Evolutionary conservation across 2,797 vertebrate species (phyloP).

Genomic region (Protosalanx chinensis): DNA sequence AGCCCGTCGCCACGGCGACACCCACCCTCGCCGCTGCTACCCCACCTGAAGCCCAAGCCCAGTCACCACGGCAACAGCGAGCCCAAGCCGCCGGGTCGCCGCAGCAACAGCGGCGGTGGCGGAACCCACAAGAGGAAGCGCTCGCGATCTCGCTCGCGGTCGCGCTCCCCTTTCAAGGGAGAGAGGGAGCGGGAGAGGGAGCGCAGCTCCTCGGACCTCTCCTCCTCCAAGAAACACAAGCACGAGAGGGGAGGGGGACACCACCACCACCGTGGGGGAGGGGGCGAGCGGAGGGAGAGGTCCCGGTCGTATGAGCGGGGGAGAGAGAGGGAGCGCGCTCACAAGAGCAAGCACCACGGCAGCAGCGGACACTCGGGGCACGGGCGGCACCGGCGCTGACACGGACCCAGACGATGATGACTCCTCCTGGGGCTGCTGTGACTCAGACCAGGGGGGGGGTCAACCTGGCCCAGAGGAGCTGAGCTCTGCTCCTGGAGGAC

Average conservation of each 20-base stretch:
- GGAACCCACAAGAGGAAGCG: slow-evolving; percentile 91
- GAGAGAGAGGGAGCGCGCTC: slow-evolving; percentile 67
- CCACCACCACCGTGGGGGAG: slow-evolving; percentile 69
- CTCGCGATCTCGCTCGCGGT: slow-evolving; percentile 79
- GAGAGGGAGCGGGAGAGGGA: slow-evolving; percentile 74
- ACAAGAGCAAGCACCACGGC: slow-evolving; percentile 94
- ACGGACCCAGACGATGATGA: neutral
- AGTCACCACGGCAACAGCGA: slow-evolving; percentile 82
- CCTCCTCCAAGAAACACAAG: slow-evolving; percentile 91
- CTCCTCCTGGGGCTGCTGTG: neutral
- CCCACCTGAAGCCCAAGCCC: slow-evolving; percentile 85
- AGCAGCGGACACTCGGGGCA: slow-evolving; percentile 86
- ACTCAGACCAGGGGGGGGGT: neutral
- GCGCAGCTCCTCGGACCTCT: slow-evolving; percentile 79
- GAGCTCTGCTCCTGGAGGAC: neutral
- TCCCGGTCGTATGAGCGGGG: slow-evolving; percentile 88
- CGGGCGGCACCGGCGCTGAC: slow-evolving; percentile 84
- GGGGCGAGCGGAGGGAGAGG: slow-evolving; percentile 80
- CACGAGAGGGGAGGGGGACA: slow-evolving; percentile 80
- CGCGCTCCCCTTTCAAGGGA: slow-evolving; percentile 80
- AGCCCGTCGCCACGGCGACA: slow-evolving; percentile 89
- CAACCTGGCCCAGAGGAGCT: neutral
- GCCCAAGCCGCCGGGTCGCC: slow-evolving; percentile 83
- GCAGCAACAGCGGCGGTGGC: slow-evolving; percentile 65
- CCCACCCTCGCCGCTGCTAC: slow-evolving; percentile 83